Evolutionary conservation across 2,113 vertebrate species (phyloP), one percentile per base, ranked within the genome.

Genomic region (Ageneiosus marmoratus): DNA sequence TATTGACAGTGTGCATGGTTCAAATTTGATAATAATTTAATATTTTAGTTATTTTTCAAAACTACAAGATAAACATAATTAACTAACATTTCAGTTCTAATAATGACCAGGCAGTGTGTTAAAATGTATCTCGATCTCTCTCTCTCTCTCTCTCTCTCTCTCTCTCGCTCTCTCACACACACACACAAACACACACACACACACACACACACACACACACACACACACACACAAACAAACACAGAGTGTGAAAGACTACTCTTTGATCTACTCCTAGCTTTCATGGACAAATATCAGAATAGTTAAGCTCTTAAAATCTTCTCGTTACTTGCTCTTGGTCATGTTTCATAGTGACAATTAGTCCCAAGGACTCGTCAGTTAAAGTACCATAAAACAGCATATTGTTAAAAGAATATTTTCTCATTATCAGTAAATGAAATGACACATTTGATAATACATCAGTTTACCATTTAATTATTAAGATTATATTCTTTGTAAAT

Each of bases 271-370:
- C 44, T 62, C 41, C 24, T 46, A 34, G 62, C 77, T 80, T 83
- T 80, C 77, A 72, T 55, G 78, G 34, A 65, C 65, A 81, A 81
- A 86, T 86, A 72, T 48, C 72, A 77, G 15, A 70, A 67, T 77
- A 79, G 62, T 86, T 84, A 86, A 8, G 34, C n/a, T 8, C 63
- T 77, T 65, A 83, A 70, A 44, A 27, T 41, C 51, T 41, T 18
- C 29, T 32, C 27, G 29, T 44, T 5, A 77, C 60, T 3, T 3
- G 11, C 24, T 62, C 7, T 50, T 73, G 24, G 44, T 73, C 44
- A 73, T 73, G 24, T 70, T 70, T 70, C 4, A 70, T 13, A 44
- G 67, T 44, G 37, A 73, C 44, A 70, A 70, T 44, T 13, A 27
- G 8, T 37, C 8, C 29, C 56, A n/a, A 60, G 10, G 56, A 27